Evolutionary conservation across 2,888 invertebrate genomes (phyloP).

Genomic region (Dorcus hopei): DNA sequence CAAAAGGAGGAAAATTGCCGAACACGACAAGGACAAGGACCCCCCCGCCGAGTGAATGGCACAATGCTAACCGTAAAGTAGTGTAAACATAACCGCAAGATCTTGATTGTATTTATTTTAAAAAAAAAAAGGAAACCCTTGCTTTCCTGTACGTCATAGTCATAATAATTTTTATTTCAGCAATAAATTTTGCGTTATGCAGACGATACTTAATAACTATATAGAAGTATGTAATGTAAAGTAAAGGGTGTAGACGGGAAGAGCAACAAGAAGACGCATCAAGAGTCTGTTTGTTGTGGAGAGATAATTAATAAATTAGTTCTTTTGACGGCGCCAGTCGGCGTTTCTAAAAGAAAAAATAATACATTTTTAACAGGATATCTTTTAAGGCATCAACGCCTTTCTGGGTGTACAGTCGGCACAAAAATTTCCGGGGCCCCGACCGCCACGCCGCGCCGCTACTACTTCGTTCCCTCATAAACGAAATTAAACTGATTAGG

Average conservation of each 20-base stretch:
- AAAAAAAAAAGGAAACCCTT: too few relatives aligned
- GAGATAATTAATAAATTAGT: conserved; percentile 50
- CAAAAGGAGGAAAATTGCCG: conserved; percentile 11
- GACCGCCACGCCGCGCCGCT: not conserved
- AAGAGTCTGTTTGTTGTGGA: conserved; percentile 24
- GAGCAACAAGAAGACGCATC: conserved; percentile 19
- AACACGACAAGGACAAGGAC: conserved; percentile 24
- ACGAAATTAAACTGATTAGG: too few relatives aligned
- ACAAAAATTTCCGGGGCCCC: conserved; percentile 13
- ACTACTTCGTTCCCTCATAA: too few relatives aligned
- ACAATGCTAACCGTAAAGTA: conserved; percentile 22
- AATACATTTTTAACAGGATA: conserved; percentile 50
- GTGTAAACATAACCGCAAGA: conserved; percentile 33
- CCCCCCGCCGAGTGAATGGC: conserved; percentile 31
- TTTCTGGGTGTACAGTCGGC: conserved; percentile 29
- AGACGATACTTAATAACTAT: too few relatives aligned
- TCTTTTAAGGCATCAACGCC: conserved; percentile 51
- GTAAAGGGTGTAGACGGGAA: conserved; percentile 5
- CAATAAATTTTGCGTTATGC: too few relatives aligned
- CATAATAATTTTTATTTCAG: too few relatives aligned
- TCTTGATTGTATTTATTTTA: not conserved
- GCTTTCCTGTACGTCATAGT: too few relatives aligned
- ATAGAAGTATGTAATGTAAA: too few relatives aligned
- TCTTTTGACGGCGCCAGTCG: conserved; percentile 49
- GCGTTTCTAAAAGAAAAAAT: conserved; percentile 44